Percentiles rank a stretch among this genome's conserved stretches.
Conservation (phyloP, 2,888 invertebrate species). For the Chouioia cunea region DNA sequence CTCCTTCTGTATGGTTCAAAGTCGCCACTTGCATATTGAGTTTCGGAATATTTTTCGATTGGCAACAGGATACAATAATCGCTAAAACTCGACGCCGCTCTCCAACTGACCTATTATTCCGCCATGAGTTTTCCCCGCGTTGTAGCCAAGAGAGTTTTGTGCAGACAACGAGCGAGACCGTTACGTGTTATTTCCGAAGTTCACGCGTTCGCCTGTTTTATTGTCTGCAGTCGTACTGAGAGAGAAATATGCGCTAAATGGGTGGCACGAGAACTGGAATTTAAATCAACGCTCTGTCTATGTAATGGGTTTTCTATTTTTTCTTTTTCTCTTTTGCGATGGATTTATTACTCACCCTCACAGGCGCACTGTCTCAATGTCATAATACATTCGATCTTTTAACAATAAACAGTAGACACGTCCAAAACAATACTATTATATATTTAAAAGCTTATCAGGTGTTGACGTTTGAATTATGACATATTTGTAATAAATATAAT, state of each 20-base stretch:
- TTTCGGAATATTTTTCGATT: conserved; percentile 33
- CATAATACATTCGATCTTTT: too few relatives aligned
- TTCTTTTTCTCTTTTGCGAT: not conserved
- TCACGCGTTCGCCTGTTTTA: conserved; percentile 13
- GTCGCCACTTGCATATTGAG: conserved; percentile 18
- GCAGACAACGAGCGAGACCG: too few relatives aligned
- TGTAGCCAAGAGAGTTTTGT: not conserved
- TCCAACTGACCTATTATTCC: conserved; percentile 22
- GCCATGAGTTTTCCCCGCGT: conserved; percentile 3
- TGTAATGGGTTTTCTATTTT: conserved; percentile 33
- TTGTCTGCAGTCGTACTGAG: conserved; percentile 2
- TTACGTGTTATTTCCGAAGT: conserved; percentile 21
- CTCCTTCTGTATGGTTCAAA: too few relatives aligned
- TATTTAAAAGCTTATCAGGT: too few relatives aligned
- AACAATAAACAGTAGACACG: too few relatives aligned
- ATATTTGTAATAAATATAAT: too few relatives aligned
- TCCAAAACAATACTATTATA: too few relatives aligned
- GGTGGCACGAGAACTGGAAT: conserved; percentile 27
- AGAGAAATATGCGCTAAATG: conserved; percentile 16
- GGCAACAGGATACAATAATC: conserved; percentile 22
- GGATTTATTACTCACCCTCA: conserved; percentile 23
- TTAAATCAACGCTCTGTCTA: conserved; percentile 30
- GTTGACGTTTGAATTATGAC: too few relatives aligned
- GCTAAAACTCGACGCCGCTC: conserved; percentile 29
- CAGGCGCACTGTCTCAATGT: conserved; percentile 1